A percentile compares a stretch with the other conserved stretches of the same genome.
Evolutionary conservation across 2,113 vertebrate species (phyloP).

Genomic region (Aphelocoma coerulescens): DNA sequence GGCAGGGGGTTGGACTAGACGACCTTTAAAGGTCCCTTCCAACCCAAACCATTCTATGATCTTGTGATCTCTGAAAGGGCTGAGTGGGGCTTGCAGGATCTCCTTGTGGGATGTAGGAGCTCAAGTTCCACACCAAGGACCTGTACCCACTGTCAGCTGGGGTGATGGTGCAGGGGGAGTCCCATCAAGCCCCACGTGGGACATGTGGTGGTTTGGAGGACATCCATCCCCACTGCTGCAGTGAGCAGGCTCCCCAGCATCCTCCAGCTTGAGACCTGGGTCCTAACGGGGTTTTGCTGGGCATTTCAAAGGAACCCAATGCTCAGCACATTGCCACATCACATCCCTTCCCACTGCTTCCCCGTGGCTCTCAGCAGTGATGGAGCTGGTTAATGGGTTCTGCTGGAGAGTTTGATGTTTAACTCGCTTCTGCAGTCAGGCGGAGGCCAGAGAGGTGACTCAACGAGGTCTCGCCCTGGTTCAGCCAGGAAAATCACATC

Average conservation of each 20-base stretch:
- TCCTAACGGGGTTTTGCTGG: fast-evolving
- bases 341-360: not conserved
- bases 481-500: not conserved
- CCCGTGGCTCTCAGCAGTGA: not conserved
- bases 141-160: not conserved
- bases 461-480: not conserved
- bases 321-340: not conserved
- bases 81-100: not conserved
- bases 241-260: not conserved
- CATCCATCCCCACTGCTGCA: fast-evolving
- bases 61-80: not conserved
- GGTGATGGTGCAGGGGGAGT: not conserved
- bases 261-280: not conserved
- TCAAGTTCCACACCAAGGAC: not conserved
- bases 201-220: fast-evolving
- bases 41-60: not conserved
- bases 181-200: not conserved
- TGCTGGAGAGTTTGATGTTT: not conserved
- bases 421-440: not conserved
- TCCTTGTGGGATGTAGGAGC: not conserved
- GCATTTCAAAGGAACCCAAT: not conserved
- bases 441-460: not conserved
- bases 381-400: not conserved
- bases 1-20: not conserved
- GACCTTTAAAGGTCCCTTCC: not conserved